Conservation (phyloP, 2,888 invertebrate genomes). For the Cheilosia soror region DNA sequence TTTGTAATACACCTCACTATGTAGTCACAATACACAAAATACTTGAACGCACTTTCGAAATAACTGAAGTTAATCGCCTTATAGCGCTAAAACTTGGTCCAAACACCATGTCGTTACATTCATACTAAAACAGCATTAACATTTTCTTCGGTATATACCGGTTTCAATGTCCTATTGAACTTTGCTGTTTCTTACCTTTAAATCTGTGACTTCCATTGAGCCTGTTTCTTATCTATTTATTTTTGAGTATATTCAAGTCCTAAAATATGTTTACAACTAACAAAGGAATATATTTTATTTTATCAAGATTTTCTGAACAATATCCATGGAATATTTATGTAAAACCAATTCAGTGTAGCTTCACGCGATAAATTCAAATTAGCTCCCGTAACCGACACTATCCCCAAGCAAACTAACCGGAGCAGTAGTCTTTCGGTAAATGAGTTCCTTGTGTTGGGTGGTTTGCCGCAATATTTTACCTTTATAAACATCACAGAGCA, state of each 20-base stretch:
- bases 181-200: constrained; percentile 21
- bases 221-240: not conserved
- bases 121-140: not conserved
- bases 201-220: constrained; percentile 32
- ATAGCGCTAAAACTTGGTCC: constrained; percentile 1
- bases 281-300: not conserved
- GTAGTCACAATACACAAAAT: no score
- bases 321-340: not conserved
- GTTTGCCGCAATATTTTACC: constrained; percentile 45
- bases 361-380: constrained; percentile 18
- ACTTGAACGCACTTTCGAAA: not conserved
- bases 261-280: constrained; percentile 8
- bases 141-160: not conserved
- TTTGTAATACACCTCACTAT: no score
- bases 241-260: not conserved
- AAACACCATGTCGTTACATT: constrained; percentile 2
- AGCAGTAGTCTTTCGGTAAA: constrained; percentile 34
- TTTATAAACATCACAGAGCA: constrained; percentile 43
- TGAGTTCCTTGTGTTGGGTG: constrained; percentile 30
- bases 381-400: constrained; percentile 67
- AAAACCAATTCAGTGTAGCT: not conserved
- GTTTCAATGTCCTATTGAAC: not conserved
- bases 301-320: not conserved
- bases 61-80: not conserved
- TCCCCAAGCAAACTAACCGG: constrained; percentile 55